Evolutionary conservation across 2,888 invertebrate genomes (phyloP).

Genomic region (Clivina fossor): DNA sequence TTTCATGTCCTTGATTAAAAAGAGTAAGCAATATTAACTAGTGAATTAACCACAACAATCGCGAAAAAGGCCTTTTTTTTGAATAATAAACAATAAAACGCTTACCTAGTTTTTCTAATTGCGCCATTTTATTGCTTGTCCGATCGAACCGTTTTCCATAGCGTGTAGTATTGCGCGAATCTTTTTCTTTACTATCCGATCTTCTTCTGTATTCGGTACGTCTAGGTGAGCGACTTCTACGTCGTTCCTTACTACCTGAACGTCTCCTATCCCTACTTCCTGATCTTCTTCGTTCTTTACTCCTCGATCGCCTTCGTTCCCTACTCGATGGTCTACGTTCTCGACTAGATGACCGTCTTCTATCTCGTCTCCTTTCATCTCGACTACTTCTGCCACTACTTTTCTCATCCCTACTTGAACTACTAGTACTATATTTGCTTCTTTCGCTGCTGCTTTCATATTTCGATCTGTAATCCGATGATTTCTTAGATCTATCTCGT

Average conservation of each 20-base stretch:
- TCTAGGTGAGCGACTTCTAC: slow-evolving; percentile 42
- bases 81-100: background rate
- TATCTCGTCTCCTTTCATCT: slow-evolving; percentile 3
- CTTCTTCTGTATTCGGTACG: slow-evolving; percentile 41
- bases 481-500: slow-evolving; percentile 22
- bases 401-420: background rate
- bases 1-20: no score
- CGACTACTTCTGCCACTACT: slow-evolving; percentile 7
- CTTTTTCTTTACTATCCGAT: slow-evolving; percentile 47
- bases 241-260: slow-evolving; percentile 44
- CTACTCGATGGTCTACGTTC: slow-evolving; percentile 20
- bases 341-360: slow-evolving; percentile 25
- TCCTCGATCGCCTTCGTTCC: slow-evolving; percentile 37
- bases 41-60: no score
- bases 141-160: slow-evolving; percentile 54
- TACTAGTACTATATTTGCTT: no score
- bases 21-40: no score
- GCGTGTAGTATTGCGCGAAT: slow-evolving; percentile 44
- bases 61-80: background rate
- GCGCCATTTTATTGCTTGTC: slow-evolving; percentile 53
- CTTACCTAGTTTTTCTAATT: slow-evolving; percentile 55
- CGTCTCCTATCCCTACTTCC: slow-evolving; percentile 42
- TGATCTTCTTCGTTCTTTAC: slow-evolving; percentile 51
- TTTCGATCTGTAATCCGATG: slow-evolving; percentile 7
- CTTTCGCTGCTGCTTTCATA: background rate